Base-by-base conservation (phyloP, 2,113 vertebrate species). In the Mesoclemmys tuberculata region DNA sequence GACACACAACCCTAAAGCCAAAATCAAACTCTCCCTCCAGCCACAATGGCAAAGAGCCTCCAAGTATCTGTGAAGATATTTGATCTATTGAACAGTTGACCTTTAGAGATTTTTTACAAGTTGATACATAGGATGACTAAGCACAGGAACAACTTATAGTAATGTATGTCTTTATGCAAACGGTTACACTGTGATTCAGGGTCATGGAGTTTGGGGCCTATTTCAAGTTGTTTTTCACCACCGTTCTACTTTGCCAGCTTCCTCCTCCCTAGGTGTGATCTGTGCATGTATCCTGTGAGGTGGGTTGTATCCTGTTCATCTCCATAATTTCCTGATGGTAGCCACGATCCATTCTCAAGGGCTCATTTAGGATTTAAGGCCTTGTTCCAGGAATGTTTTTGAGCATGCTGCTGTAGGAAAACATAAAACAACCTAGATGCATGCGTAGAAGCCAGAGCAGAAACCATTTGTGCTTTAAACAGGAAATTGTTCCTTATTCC, bases 261-360 rank as follows among this genome's bases (percentile, higher is more conserved):
- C 58, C 48, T 80, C 41, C 44, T 12, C 80, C 64, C 54, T n/a
- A 12, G 71, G 85, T 58, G 24, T 51, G 80, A 19, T 52, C 16
- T 51, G 44, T 48, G 24, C 27, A 31, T 35, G 79, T 58, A 41
- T 46, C 74, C 41, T 44, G 24, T 88, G 75, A 84, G 78, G 19
- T 10, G 82, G 75, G 52, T 78, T 93, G 83, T 61, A 91, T 87
- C 71, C 52, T 93, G 58, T 85, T 95, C 84, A 64, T 89, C 82
- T 94, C 80, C 41, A 6, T 54, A 41, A 41, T 88, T 97, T 94
- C 84, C 90, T 93, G 87, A 5, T 80, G 74, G 64, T 85, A 75
- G 84, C 31, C 78, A 87, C 84, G 44, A 68, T 61, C 55, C 0
- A 0, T 78, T 56, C 54, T 49, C 77, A 74, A 24, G 80, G 64